A percentile compares a stretch with the other conserved stretches of the same genome.
These are phyloP conservation scores for Latheticus oryzae DNA, from an alignment of 2,888 invertebrate genomes.

Conservation along the genomic window DNA sequence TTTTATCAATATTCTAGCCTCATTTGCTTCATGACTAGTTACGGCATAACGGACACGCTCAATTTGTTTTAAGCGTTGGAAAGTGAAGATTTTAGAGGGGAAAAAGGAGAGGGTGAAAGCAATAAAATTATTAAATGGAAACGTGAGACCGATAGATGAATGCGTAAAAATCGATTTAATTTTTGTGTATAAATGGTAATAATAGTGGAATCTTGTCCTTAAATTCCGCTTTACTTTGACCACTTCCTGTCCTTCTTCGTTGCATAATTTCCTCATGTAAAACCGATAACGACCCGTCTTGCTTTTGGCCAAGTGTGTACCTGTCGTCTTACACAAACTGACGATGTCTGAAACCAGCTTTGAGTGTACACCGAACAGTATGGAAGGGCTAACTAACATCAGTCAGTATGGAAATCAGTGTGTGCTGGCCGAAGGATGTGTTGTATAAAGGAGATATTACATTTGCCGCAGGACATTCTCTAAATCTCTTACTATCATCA, in stretches of 20 bases:
- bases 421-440: slow-evolving; percentile 56
- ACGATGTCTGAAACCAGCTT: slow-evolving; percentile 51
- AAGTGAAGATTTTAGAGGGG: neutral
- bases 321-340: slow-evolving; percentile 60
- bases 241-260: slow-evolving; percentile 3
- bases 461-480: slow-evolving; percentile 40
- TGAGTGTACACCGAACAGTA: slow-evolving; percentile 59
- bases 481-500: too few relatives aligned
- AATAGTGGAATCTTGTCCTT: too few relatives aligned
- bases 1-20: slow-evolving; percentile 64
- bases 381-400: slow-evolving; percentile 62
- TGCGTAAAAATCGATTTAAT: too few relatives aligned
- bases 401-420: slow-evolving; percentile 64
- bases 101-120: too few relatives aligned
- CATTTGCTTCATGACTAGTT: slow-evolving; percentile 55
- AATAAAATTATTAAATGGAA: too few relatives aligned
- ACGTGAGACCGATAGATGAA: slow-evolving; percentile 1
- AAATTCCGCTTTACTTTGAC: too few relatives aligned
- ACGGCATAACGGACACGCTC: slow-evolving; percentile 48
- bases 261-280: slow-evolving; percentile 34
- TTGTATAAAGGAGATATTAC: slow-evolving; percentile 44
- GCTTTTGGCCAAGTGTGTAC: slow-evolving; percentile 53
- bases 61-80: slow-evolving; percentile 37
- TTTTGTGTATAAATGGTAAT: too few relatives aligned
- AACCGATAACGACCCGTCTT: slow-evolving; percentile 44